phyloP scores from a whole-genome alignment of 2,888 invertebrate genomes.

The Rhyacophila evoluta region DNA sequence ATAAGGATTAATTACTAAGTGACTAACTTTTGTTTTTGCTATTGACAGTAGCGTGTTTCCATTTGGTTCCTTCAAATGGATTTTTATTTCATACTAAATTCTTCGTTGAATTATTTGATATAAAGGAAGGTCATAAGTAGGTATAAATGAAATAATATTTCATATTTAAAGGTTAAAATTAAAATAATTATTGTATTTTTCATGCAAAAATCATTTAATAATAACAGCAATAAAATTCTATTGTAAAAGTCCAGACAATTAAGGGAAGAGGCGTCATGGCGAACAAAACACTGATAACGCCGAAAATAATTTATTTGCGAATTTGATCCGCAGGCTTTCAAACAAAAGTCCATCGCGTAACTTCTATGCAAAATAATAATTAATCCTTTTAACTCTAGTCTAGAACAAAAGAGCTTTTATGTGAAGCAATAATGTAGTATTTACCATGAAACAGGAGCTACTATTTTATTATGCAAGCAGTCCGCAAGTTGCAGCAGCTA shows the following conservation, averaged over 20 bases:
- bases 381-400: conserved; percentile 14
- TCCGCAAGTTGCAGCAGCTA: too few species aligned
- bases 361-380: conserved; percentile 2
- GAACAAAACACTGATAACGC: neutral
- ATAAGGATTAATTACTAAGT: too few species aligned
- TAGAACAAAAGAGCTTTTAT: conserved; percentile 6
- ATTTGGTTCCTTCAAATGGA: too few species aligned
- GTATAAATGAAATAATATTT: too few species aligned
- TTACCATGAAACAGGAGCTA: neutral
- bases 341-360: neutral
- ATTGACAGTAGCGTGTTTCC: too few species aligned
- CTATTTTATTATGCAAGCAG: too few species aligned
- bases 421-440: neutral
- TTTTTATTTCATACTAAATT: too few species aligned
- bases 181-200: too few species aligned
- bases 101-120: too few species aligned
- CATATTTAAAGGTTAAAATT: too few species aligned
- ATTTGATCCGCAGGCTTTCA: neutral
- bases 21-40: too few species aligned
- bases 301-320: conserved; percentile 8
- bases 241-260: neutral
- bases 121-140: too few species aligned
- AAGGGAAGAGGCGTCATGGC: neutral
- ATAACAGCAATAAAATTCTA: neutral
- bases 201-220: neutral